These are phyloP conservation scores for Microchrysa polita DNA, from an alignment of 2,888 invertebrate species.

Conservation along the genomic window DNA sequence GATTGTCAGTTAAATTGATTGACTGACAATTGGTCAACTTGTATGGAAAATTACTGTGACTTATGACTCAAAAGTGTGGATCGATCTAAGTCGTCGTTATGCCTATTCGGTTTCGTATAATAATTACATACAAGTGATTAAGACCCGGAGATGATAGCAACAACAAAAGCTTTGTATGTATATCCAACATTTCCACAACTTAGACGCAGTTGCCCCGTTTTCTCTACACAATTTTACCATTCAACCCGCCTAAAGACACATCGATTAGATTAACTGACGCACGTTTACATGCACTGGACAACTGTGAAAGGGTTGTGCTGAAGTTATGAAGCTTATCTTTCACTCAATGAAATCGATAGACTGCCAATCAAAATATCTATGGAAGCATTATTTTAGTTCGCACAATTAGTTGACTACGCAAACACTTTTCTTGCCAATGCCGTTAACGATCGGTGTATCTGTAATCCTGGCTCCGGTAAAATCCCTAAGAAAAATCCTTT, in stretches of 20 bases:
- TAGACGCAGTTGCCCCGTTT: not conserved
- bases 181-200: too few species aligned
- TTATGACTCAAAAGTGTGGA: too few species aligned
- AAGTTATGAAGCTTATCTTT: conserved; percentile 20
- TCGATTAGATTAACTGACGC: conserved; percentile 35
- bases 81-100: too few species aligned
- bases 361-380: conserved; percentile 34
- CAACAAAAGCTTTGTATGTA: too few species aligned
- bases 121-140: too few species aligned
- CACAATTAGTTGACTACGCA: not conserved
- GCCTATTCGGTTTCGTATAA: too few species aligned
- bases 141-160: too few species aligned
- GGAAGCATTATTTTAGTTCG: not conserved
- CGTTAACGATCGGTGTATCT: not conserved
- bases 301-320: not conserved
- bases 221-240: not conserved
- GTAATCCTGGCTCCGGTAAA: conserved; percentile 8
- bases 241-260: conserved; percentile 1
- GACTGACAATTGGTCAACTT: too few species aligned
- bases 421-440: conserved; percentile 1
- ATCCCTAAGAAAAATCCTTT: not conserved
- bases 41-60: too few species aligned
- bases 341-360: conserved; percentile 27
- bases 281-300: conserved; percentile 21
- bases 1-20: too few species aligned